These are phyloP conservation scores for Drosophila nigrodunni DNA, from an alignment of 1,140 invertebrate species.

Conservation along the genomic window DNA sequence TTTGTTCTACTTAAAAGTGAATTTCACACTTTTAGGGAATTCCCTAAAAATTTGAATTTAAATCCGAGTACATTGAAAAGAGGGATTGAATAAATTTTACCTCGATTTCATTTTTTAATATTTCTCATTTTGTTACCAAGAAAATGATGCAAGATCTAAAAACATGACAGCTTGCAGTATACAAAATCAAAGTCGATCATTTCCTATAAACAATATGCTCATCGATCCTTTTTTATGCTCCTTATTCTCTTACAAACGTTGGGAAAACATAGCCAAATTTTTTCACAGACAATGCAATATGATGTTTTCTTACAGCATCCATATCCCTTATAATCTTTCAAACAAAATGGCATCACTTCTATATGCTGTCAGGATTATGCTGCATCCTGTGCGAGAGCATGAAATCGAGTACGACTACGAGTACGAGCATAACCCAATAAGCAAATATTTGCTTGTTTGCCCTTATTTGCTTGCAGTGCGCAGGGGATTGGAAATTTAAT, in stretches of 20 bases:
- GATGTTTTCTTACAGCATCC: not conserved
- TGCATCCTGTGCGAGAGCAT: conserved; percentile 27
- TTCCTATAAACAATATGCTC: too few relatives aligned
- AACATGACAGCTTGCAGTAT: too few relatives aligned
- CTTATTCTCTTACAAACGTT: too few relatives aligned
- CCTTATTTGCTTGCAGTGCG: conserved; percentile 7
- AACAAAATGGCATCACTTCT: conserved; percentile 44
- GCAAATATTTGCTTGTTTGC: conserved; percentile 58
- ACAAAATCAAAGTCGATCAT: too few relatives aligned
- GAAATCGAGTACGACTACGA: not conserved
- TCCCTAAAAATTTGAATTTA: too few relatives aligned
- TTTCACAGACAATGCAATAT: not conserved
- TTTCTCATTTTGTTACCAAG: too few relatives aligned
- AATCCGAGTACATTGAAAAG: too few relatives aligned
- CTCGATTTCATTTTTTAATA: too few relatives aligned
- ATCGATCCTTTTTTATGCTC: too few relatives aligned
- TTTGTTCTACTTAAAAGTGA: not conserved
- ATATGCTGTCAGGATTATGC: not conserved
- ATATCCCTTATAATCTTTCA: conserved; percentile 12
- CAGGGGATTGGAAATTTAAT: conserved; percentile 27
- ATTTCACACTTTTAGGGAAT: not conserved
- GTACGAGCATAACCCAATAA: conserved; percentile 51
- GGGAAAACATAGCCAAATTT: not conserved
- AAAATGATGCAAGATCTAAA: too few relatives aligned
- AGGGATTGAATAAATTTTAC: too few relatives aligned